Conservation (phyloP, 1,140 invertebrate species). For the Parapsyche elsis region DNA sequence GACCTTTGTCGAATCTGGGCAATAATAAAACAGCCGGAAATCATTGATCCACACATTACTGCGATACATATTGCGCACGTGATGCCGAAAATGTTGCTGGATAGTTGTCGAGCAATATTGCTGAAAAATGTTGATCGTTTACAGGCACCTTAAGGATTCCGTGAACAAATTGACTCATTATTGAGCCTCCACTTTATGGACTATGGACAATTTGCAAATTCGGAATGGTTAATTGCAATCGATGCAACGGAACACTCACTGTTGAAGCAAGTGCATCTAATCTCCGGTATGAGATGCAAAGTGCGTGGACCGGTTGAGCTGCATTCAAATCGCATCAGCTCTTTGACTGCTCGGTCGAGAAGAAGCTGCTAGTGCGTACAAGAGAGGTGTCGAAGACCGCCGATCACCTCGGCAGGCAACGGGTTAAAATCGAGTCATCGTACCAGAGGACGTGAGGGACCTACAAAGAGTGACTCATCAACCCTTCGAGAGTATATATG, state of each 20-base stretch:
- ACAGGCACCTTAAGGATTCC: no score
- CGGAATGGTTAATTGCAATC: not conserved
- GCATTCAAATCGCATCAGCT: conserved; percentile 36
- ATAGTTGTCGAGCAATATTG: no score
- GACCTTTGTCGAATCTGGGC: no score
- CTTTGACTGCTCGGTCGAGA: not conserved
- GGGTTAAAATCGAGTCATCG: not conserved
- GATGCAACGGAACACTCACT: not conserved
- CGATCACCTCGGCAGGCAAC: not conserved
- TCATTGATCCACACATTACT: no score
- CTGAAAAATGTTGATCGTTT: no score
- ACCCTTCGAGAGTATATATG: no score
- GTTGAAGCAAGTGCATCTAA: not conserved
- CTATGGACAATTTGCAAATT: not conserved
- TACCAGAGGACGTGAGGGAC: not conserved
- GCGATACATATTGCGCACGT: no score
- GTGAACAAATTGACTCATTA: no score
- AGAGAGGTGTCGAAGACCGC: not conserved
- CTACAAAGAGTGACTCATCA: no score
- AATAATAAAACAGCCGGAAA: no score
- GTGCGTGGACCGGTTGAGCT: conserved; percentile 31
- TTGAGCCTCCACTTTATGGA: no score
- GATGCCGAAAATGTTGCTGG: no score
- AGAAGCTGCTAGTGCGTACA: not conserved
- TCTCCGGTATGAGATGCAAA: conserved; percentile 27